Conservation (phyloP, 1,140 invertebrate genomes). For the Halesus radiatus region DNA sequence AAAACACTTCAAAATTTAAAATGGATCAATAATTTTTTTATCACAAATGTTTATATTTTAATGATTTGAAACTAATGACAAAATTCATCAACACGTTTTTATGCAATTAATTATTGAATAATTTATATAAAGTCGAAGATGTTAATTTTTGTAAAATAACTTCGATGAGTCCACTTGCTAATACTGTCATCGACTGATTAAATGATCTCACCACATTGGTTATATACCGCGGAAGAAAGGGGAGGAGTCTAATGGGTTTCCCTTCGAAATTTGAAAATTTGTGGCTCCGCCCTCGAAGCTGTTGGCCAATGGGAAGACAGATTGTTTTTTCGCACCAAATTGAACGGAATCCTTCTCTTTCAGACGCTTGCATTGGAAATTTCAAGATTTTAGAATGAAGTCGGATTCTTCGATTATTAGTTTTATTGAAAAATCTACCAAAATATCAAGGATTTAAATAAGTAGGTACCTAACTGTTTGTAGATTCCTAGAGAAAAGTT, state of each 20-base stretch:
- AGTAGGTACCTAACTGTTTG: too few relatives aligned
- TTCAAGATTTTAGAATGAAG: not conserved
- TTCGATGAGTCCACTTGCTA: not conserved
- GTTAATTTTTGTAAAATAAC: not conserved
- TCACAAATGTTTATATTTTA: too few relatives aligned
- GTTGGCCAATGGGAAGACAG: conserved; percentile 11
- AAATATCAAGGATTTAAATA: too few relatives aligned
- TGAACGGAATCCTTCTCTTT: conserved; percentile 30
- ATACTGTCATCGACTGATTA: conserved; percentile 33
- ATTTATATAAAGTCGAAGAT: not conserved
- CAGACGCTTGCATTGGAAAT: not conserved
- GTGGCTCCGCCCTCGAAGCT: conserved; percentile 3
- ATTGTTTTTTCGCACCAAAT: conserved; percentile 20
- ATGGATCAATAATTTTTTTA: too few relatives aligned
- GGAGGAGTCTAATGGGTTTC: not conserved
- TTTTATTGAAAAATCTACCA: too few relatives aligned
- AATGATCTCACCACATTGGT: not conserved
- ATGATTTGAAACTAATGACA: not conserved
- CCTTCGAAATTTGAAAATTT: not conserved
- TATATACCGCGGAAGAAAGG: conserved; percentile 6
- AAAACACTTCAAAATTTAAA: too few relatives aligned
- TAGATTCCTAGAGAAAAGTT: too few relatives aligned
- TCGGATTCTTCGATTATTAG: too few relatives aligned
- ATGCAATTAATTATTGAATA: not conserved
- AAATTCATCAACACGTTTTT: not conserved